Evolutionary conservation across 2,113 vertebrate genomes (phyloP).

Genomic region (Anthoscopus minutus): DNA sequence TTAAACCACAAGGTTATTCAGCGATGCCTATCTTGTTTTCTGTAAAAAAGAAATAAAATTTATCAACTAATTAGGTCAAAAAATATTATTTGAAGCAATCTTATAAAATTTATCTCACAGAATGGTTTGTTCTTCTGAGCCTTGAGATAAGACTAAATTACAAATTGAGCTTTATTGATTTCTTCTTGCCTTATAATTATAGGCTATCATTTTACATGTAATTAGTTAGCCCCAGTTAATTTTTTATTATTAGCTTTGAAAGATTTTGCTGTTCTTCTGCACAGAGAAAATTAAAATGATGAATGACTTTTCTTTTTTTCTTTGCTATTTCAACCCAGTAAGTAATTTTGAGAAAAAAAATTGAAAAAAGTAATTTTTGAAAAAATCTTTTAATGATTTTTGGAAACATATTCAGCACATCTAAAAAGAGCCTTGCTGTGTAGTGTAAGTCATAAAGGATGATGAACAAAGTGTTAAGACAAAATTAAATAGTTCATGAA

Average conservation of each 20-base stretch:
- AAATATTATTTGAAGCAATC: background rate
- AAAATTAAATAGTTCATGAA: background rate
- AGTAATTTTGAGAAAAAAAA: background rate
- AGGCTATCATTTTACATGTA: background rate
- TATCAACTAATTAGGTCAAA: background rate
- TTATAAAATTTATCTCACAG: background rate
- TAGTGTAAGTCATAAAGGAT: background rate
- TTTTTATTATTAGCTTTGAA: background rate
- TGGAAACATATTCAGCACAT: background rate
- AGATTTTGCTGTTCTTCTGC: background rate
- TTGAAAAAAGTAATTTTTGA: background rate
- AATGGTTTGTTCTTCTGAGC: background rate
- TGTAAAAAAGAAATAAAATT: background rate
- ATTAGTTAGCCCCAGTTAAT: background rate
- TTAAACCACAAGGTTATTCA: background rate
- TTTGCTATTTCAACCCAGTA: background rate
- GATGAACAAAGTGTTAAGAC: background rate
- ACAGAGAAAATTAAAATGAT: background rate
- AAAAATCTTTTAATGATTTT: background rate
- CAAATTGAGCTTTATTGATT: background rate
- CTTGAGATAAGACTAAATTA: conserved; percentile 3
- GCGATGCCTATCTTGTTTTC: background rate
- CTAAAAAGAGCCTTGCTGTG: background rate
- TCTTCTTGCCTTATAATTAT: background rate
- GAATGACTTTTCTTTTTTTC: background rate